These are phyloP conservation scores for Erebia ligea DNA, from an alignment of 2,888 invertebrate genomes.

Conservation along the genomic window DNA sequence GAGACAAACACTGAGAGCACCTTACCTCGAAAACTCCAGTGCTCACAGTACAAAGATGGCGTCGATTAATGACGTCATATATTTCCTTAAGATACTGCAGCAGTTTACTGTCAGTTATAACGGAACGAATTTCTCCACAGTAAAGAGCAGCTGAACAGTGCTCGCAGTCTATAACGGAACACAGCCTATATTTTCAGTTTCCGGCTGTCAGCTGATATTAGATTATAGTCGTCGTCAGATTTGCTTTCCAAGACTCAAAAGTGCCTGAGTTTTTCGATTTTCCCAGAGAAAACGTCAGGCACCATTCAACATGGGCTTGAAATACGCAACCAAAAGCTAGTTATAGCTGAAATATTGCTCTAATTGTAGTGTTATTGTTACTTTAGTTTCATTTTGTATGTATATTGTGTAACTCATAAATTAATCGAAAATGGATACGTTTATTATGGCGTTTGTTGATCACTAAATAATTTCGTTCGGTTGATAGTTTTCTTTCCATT, in stretches of 20 bases:
- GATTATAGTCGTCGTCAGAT: constrained; percentile 63
- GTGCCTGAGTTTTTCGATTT: constrained; percentile 74
- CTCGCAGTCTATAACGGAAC: no score
- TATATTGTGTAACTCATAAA: constrained; percentile 81
- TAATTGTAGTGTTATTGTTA: constrained; percentile 82
- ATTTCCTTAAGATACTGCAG: no score
- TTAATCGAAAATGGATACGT: constrained; percentile 82
- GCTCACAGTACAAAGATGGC: no score
- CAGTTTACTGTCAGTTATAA: no score
- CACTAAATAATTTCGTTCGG: constrained; percentile 80
- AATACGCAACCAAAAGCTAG: constrained; percentile 83
- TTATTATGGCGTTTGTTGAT: constrained; percentile 84
- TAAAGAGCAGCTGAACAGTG: no score
- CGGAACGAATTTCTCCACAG: no score
- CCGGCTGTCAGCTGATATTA: constrained; percentile 83
- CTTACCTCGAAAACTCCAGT: no score
- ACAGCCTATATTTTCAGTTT: constrained; percentile 56
- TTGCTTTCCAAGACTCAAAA: constrained; percentile 77
- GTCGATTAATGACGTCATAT: no score
- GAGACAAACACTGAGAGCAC: no score
- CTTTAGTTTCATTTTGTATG: constrained; percentile 80
- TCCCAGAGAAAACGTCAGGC: constrained; percentile 82
- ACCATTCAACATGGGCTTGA: constrained; percentile 83
- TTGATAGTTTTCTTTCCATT: constrained; percentile 81
- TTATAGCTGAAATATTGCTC: constrained; percentile 82